Evolutionary conservation across 2,888 invertebrate species (phyloP), one percentile per base, ranked within the genome.

Genomic region (Hyles lineata): DNA sequence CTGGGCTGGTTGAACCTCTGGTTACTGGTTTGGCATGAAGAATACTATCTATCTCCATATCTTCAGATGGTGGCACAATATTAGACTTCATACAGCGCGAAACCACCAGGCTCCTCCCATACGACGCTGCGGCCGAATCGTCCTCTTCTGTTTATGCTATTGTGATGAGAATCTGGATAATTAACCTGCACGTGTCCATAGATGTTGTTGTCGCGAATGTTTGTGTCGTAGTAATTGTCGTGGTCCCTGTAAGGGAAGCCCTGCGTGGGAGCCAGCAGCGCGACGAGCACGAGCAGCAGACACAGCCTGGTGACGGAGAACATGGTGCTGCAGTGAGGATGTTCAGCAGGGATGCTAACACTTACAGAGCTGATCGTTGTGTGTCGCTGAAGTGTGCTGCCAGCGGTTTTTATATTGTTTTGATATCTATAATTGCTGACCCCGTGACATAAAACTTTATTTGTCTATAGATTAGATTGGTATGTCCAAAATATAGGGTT

Each of bases 151-250:
- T 25, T 1, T 3, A 62, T 25, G 0, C 5, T 32, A 15, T 55
- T 55, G 52, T 55, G 19, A 7, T 55, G 52, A 11, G 52, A 55
- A 2, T 11, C 52, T 55, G 52, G 52, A 17, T 55, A 62, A 19
- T 32, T 62, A 1, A 32, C 32, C 32, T 62, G 61, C 32, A 62
- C 29, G n/a, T 29, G 32, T 62, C 32, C 61, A 8, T n/a, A 7
- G 3, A 62, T 62, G 23, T 62, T 62, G 23, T 62, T 62, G 61
- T 62, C 61, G 61, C 29, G 61, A 1, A 62, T 62, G 19, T 29
- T n/a, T 17, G 32, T 62, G 32, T 32, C 32, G 17, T 17, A 15
- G 15, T 32, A 29, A 7, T 62, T 29, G 17, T 62, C 61, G 17
- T 32, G 19, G 29, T 62, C 61, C 8, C 17, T 19, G 17, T 19